Evolutionary conservation across 2,113 vertebrate species (phyloP).

Genomic region (Malurus alboscapulatus): DNA sequence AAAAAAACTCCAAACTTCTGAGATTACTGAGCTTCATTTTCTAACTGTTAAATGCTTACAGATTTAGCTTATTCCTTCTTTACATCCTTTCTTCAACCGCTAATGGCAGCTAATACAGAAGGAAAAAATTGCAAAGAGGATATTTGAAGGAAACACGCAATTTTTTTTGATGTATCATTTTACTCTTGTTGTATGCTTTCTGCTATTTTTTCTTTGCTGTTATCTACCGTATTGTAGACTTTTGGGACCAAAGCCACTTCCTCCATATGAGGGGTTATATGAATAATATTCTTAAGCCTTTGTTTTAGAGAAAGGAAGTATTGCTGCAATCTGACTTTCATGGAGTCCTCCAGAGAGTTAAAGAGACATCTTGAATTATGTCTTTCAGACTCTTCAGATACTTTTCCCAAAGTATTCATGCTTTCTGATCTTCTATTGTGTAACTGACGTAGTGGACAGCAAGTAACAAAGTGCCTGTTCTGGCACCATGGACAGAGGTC

Average conservation of each 20-base stretch:
- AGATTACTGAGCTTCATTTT: not conserved
- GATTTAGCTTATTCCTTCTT: not conserved
- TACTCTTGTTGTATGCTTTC: not conserved
- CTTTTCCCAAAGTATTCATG: not conserved
- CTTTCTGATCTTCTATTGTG: not conserved
- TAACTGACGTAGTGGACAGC: not conserved
- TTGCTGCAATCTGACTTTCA: not conserved
- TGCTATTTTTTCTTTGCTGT: not conserved
- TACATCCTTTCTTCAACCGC: not conserved
- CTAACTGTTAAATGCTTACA: not conserved
- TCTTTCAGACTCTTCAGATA: not conserved
- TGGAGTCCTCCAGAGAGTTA: not conserved
- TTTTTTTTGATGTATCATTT: not conserved
- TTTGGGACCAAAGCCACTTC: not conserved
- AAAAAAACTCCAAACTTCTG: not conserved
- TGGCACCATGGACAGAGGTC: conserved; percentile 47
- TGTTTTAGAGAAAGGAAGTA: not conserved
- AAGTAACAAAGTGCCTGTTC: not conserved
- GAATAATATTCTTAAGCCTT: not conserved
- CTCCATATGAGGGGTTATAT: not conserved
- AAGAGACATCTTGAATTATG: not conserved
- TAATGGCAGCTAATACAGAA: not conserved
- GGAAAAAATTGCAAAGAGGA: not conserved
- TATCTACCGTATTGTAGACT: not conserved
- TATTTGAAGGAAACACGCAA: not conserved